A percentile compares a stretch with the other conserved stretches of the same genome.
Evolutionary conservation across 2,113 vertebrate genomes (phyloP).

Genomic region (Hemiscyllium ocellatum): DNA sequence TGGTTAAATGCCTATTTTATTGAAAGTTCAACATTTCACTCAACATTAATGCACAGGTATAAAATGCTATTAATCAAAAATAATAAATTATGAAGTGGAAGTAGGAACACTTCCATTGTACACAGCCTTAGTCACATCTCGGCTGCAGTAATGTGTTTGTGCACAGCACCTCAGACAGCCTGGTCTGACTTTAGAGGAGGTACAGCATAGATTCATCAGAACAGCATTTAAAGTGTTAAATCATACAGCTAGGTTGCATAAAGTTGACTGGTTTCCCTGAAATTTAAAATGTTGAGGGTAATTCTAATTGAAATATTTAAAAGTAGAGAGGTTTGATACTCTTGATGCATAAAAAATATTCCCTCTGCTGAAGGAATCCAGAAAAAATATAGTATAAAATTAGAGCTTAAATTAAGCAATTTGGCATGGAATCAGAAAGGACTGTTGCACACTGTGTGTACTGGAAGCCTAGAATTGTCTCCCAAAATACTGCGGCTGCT

Average conservation of each 20-base stretch:
- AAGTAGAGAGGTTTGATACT: not conserved
- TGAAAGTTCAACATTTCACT: not conserved
- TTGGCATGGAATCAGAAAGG: not conserved
- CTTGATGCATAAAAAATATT: not conserved
- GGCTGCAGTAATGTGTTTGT: not conserved
- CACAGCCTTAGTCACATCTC: not conserved
- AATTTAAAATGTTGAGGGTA: not conserved
- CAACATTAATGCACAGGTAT: not conserved
- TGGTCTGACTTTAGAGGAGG: not conserved
- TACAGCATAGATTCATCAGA: not conserved
- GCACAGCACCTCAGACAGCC: not conserved
- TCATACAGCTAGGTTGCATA: not conserved
- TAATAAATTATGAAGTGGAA: not conserved
- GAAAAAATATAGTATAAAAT: not conserved
- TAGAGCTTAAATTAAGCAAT: not conserved
- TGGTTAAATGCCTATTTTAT: not conserved
- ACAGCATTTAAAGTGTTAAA: not conserved
- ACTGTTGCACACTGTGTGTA: not conserved
- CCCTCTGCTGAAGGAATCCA: not conserved
- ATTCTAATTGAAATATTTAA: not conserved
- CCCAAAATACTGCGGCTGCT: not conserved
- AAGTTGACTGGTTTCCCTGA: not conserved
- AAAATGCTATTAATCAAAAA: not conserved
- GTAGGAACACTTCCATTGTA: not conserved
- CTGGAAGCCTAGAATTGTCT: not conserved